phyloP scores from a whole-genome alignment of 2,797 vertebrate genomes.

The Sebastes vulpes region DNA sequence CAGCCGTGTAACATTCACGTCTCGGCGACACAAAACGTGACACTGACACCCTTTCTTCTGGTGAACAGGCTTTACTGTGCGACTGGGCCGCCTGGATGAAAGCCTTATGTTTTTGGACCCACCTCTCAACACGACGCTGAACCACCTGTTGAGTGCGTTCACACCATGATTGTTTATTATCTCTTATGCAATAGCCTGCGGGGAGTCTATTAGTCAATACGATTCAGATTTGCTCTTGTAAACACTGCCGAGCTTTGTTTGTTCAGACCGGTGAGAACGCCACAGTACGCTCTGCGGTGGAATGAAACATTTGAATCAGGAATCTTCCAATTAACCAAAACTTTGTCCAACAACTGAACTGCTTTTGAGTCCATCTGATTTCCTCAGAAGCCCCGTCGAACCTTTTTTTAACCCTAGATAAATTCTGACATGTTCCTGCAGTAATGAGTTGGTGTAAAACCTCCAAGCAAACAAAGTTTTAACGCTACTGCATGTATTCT shows the following conservation, averaged over 20 bases:
- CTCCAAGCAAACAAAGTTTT: background rate
- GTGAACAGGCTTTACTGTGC: too few relatives aligned
- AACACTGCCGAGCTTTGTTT: background rate
- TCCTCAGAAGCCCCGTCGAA: background rate
- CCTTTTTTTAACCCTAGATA: background rate
- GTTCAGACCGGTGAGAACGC: background rate
- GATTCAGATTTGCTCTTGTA: background rate
- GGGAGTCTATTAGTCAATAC: slow-evolving; percentile 12
- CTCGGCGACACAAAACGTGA: too few relatives aligned
- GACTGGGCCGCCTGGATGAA: too few relatives aligned
- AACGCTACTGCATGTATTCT: background rate
- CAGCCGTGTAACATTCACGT: too few relatives aligned
- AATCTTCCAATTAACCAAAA: background rate
- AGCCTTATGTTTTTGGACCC: too few relatives aligned
- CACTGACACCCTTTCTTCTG: too few relatives aligned
- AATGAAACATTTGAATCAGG: background rate
- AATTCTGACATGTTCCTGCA: background rate
- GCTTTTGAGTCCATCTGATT: background rate
- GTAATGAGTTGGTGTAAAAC: background rate
- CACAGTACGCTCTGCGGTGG: background rate
- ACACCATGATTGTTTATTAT: slow-evolving; percentile 32
- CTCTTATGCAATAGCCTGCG: slow-evolving; percentile 15
- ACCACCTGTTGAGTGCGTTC: slow-evolving; percentile 28
- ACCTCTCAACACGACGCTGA: slow-evolving; percentile 1
- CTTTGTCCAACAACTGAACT: background rate